Base-by-base conservation (phyloP, 2,797 vertebrate species). In the Spinibarbus caldwelli region DNA sequence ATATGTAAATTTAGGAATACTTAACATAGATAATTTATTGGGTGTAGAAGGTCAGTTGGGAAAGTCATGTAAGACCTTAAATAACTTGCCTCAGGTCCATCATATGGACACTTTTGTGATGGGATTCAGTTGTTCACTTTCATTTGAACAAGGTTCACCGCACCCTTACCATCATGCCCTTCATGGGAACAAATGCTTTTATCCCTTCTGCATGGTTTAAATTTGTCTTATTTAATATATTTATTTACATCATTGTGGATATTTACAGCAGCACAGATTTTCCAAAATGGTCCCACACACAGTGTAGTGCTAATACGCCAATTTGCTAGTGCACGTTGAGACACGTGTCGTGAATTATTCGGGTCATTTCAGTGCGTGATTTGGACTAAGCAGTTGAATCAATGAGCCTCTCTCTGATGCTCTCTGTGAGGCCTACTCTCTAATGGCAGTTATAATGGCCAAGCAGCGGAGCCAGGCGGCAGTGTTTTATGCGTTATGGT, bases 401-500 rank as follows among this genome's bases (percentile, higher is more conserved):
- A 85, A 86, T 83, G 78, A 82, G 86, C 73, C 82, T 76, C 52
- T 86, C 64, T 86, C 82, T 68, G 80, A 71, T 84, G 85, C 83
- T 88, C 87, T 88, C 86, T 89, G 23, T 85, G 67, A 82, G 86
- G 84, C 76, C 85, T 85, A 84, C 80, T 84, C 86, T 75, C 86
- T 90, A 87, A 90, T 89, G 89, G 80, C 70, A 73, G 79, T 70
- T 85, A 75, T 85, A 87, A 90, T 89, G 87, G 89, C 92, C 90
- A 57, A 90, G 91, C 93, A 90, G 91, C 90, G 45, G 89, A 57
- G 82, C 80, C 80, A 89, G 86, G 85, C 86, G 85, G 93, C 85
- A 29, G 86, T 90, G 89, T 91, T 93, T 93, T 94, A 94, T 94
- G 91, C 90, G 89, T 93, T 90, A 89, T 88, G 87, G 90, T 88